Percentiles rank a stretch among this genome's conserved stretches.
phyloP scores from a whole-genome alignment of 1,140 invertebrate genomes.

The Lordiphosa mommai region DNA sequence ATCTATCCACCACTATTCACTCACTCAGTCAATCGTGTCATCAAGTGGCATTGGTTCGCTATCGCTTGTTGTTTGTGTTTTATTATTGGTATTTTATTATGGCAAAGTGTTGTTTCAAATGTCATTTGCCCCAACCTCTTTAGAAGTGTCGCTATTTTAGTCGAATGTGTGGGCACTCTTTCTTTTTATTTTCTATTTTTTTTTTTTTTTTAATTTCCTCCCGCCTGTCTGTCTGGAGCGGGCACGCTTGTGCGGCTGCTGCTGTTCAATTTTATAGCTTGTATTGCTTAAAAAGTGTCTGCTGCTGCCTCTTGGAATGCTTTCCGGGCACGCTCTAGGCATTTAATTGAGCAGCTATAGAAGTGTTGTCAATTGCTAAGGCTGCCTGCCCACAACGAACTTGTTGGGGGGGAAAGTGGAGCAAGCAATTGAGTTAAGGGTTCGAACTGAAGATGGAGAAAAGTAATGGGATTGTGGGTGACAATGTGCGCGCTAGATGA shows the following conservation, averaged over 20 bases:
- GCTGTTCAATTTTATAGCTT: constrained; percentile 3
- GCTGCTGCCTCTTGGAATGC: neutral
- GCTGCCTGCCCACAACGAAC: constrained; percentile 1
- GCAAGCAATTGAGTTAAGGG: constrained; percentile 43
- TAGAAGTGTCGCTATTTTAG: constrained; percentile 34
- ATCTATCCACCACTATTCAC: constrained; percentile 33
- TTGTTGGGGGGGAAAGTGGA: constrained; percentile 1
- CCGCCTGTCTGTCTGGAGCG: constrained; percentile 1
- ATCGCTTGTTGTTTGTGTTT: constrained; percentile 12
- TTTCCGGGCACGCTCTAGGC: constrained; percentile 17
- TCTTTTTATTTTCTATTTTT: constrained; percentile 14
- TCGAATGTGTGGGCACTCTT: neutral
- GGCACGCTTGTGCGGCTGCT: constrained; percentile 6
- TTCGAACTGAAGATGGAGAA: constrained; percentile 4
- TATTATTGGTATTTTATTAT: constrained; percentile 68
- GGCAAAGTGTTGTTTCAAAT: constrained; percentile 63
- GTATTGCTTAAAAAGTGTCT: neutral
- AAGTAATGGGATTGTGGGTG: constrained; percentile 24
- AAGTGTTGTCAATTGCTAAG: constrained; percentile 17
- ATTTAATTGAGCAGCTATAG: constrained; percentile 46
- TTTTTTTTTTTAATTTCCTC: constrained; percentile 9
- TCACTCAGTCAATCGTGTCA: constrained; percentile 50
- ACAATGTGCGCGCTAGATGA: constrained; percentile 34
- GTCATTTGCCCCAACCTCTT: constrained; percentile 20
- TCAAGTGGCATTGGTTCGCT: constrained; percentile 38